Percentiles rank a stretch among this genome's conserved stretches.
Evolutionary conservation across 2,797 vertebrate species (phyloP).

Genomic region (Margarornis squamiger): DNA sequence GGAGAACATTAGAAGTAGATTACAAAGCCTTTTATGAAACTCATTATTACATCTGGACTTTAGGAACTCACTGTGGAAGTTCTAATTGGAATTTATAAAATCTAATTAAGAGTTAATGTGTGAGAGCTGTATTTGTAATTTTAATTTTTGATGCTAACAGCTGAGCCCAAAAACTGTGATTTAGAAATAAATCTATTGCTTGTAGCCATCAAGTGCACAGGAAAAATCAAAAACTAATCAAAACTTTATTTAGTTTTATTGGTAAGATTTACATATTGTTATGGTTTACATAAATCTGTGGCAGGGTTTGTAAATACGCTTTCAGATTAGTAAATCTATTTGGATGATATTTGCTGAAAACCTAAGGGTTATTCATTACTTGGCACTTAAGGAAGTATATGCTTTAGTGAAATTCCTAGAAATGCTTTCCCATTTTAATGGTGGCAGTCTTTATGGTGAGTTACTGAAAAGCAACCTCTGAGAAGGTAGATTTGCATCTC

Average conservation of each 20-base stretch:
- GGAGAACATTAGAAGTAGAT: not conserved
- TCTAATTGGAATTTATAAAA: slow-evolving; percentile 13
- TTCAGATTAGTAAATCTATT: slow-evolving; percentile 27
- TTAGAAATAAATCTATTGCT: slow-evolving; percentile 3
- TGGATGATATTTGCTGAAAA: slow-evolving; percentile 27
- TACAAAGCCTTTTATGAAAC: slow-evolving; percentile 14
- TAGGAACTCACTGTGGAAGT: slow-evolving; percentile 1
- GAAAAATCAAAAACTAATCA: slow-evolving; percentile 16
- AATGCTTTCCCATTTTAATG: not conserved
- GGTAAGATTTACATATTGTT: not conserved
- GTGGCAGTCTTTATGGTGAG: not conserved
- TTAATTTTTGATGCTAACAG: not conserved
- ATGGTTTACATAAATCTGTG: slow-evolving; percentile 22
- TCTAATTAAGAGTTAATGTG: slow-evolving; percentile 7
- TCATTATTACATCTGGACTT: slow-evolving; percentile 51
- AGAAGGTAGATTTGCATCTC: not conserved
- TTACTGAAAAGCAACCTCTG: not conserved
- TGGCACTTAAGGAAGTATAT: not conserved
- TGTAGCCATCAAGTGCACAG: not conserved
- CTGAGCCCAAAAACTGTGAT: not conserved
- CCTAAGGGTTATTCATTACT: not conserved
- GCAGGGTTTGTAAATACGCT: not conserved
- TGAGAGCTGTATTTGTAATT: not conserved
- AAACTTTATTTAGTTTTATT: slow-evolving; percentile 29
- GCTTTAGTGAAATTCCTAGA: not conserved